Percentiles rank a stretch among this genome's conserved stretches.
Conservation (phyloP, 2,797 vertebrate genomes). For the Lacerta viridis region DNA sequence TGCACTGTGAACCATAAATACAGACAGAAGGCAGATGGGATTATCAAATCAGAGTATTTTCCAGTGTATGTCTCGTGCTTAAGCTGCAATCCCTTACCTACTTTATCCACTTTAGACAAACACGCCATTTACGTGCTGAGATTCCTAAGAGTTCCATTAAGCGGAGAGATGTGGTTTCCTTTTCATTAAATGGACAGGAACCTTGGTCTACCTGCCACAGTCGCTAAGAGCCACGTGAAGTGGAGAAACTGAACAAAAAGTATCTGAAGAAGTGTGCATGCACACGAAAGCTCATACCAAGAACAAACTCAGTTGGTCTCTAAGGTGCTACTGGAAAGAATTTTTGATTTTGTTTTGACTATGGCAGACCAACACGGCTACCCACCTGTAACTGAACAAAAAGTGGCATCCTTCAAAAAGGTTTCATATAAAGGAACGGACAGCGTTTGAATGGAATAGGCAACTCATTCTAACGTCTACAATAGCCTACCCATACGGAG, state of each 20-base stretch:
- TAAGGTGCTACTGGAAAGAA: no score
- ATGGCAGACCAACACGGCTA: no score
- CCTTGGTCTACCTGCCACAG: neutral
- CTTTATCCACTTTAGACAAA: neutral
- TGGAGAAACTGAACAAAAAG: neutral
- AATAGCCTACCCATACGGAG: no score
- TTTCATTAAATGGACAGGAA: neutral
- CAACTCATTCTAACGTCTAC: no score
- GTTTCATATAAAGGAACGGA: no score
- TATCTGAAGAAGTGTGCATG: no score
- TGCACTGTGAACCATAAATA: neutral
- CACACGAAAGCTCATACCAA: no score
- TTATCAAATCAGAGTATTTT: neutral
- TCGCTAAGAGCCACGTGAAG: no score
- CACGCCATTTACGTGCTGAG: neutral
- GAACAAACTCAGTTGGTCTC: no score
- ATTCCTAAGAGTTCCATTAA: neutral
- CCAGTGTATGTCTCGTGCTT: neutral
- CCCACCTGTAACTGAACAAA: neutral
- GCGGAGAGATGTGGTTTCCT: neutral
- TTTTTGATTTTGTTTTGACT: no score
- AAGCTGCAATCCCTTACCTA: neutral
- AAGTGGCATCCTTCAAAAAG: neutral
- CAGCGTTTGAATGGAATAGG: no score
- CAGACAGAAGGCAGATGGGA: neutral